Evolutionary conservation across 1,140 invertebrate genomes (phyloP).

Genomic region (Drosophila ohnishii): DNA sequence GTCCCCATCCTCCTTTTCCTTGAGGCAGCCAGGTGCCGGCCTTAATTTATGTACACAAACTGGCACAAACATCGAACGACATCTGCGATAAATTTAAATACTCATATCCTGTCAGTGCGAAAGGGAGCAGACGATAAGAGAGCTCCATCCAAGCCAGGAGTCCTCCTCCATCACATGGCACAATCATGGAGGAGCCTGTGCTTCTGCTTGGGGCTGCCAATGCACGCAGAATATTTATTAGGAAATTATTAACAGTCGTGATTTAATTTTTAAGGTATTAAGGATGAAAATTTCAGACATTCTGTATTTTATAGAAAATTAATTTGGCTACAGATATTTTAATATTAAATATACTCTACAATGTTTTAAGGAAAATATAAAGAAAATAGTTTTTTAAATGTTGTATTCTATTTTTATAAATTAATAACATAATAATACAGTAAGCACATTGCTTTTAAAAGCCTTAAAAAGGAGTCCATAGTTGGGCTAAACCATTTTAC

Average conservation of each 20-base stretch:
- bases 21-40: constrained; percentile 16
- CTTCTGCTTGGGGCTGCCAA: not conserved
- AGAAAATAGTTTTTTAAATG: not conserved
- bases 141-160: constrained; percentile 8
- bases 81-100: constrained; percentile 74
- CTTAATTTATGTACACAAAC: constrained; percentile 74
- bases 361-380: too few relatives aligned
- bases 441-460: too few relatives aligned
- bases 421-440: not conserved
- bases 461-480: too few relatives aligned
- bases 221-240: constrained; percentile 18
- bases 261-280: not conserved
- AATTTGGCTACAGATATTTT: not conserved
- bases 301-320: too few relatives aligned
- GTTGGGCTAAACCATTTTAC: too few relatives aligned
- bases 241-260: not conserved
- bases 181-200: too few relatives aligned
- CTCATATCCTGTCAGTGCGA: constrained; percentile 66
- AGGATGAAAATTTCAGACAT: too few relatives aligned
- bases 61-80: constrained; percentile 48
- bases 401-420: not conserved
- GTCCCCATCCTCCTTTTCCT: not conserved
- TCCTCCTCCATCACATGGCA: not conserved
- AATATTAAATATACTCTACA: not conserved
- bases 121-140: constrained; percentile 42